A percentile compares a stretch with the other conserved stretches of the same genome.
Evolutionary conservation across 2,113 vertebrate species (phyloP).

Genomic region (Cheirogaleus medius): DNA sequence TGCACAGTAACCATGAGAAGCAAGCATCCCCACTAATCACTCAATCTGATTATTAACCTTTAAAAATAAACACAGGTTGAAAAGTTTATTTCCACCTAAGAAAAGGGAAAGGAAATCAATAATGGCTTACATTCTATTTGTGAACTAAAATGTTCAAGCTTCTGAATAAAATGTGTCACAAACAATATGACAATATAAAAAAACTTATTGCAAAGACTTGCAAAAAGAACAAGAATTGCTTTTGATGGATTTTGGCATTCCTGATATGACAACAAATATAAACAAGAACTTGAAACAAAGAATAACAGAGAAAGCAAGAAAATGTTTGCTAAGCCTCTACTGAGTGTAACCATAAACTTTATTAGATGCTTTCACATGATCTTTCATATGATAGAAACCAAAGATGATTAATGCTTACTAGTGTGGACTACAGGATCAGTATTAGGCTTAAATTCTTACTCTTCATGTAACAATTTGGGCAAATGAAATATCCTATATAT

Average conservation of each 20-base stretch:
- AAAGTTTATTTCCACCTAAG: slow-evolving; percentile 65
- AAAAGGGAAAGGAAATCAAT: slow-evolving; percentile 71
- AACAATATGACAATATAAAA: slow-evolving; percentile 39
- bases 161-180: slow-evolving; percentile 71
- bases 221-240: neutral
- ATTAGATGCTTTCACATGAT: neutral
- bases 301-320: neutral
- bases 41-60: slow-evolving; percentile 69
- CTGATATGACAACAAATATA: slow-evolving; percentile 48
- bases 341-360: neutral
- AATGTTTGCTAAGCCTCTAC: neutral
- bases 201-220: neutral
- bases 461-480: neutral
- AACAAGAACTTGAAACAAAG: neutral
- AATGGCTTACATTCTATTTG: slow-evolving; percentile 67
- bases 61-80: slow-evolving; percentile 74
- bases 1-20: slow-evolving; percentile 52
- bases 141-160: slow-evolving; percentile 69
- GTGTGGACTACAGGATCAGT: neutral
- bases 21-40: slow-evolving; percentile 42
- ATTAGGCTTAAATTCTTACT: neutral
- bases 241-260: neutral
- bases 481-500: neutral
- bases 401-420: neutral
- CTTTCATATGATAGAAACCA: neutral